Evolutionary conservation across 2,888 invertebrate species (phyloP).

Genomic region (Phania funesta): DNA sequence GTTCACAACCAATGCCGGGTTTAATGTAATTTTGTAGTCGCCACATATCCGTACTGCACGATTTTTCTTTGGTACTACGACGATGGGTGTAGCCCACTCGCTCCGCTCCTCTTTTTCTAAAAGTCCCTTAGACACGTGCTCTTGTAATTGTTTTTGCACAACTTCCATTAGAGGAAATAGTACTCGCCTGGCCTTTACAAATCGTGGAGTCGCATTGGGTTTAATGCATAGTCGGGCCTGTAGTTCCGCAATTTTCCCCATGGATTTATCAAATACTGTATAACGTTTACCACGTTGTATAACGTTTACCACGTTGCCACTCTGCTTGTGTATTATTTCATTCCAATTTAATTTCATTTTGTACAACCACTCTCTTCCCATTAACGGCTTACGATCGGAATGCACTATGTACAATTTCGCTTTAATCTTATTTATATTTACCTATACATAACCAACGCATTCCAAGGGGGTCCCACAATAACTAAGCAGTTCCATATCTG

Average conservation of each 20-base stretch:
- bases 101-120: background rate
- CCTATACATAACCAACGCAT: background rate
- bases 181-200: background rate
- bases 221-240: background rate
- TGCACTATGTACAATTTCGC: slow-evolving; percentile 56
- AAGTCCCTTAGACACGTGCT: background rate
- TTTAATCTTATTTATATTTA: background rate
- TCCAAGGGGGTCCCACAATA: too few relatives aligned
- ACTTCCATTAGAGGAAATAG: background rate
- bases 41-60: background rate
- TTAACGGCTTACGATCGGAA: slow-evolving; percentile 43
- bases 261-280: background rate
- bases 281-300: background rate
- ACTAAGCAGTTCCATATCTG: too few relatives aligned
- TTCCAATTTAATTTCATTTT: slow-evolving; percentile 48
- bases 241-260: background rate
- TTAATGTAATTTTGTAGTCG: background rate
- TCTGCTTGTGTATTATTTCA: background rate
- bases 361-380: slow-evolving; percentile 57
- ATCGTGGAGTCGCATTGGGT: background rate
- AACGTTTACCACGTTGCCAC: background rate
- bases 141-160: background rate
- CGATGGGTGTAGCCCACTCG: background rate
- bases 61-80: background rate
- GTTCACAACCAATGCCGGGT: background rate